Conservation (phyloP, 2,113 vertebrate genomes). For the Nipponia nippon region DNA sequence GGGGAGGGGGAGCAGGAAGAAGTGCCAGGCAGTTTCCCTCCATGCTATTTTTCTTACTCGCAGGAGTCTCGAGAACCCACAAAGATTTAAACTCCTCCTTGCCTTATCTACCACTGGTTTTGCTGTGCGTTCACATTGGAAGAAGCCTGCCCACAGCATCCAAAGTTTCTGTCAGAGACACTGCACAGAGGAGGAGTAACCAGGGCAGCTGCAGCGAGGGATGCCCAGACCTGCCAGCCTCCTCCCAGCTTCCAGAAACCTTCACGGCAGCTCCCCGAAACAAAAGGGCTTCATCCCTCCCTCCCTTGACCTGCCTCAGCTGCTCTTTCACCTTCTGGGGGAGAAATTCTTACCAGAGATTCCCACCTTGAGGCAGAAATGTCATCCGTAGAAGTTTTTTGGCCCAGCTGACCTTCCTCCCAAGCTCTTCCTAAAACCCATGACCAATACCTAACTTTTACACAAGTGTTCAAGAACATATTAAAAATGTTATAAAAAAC, state of each 20-base stretch:
- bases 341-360: background rate
- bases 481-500: background rate
- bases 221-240: background rate
- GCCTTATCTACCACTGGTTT: background rate
- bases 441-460: background rate
- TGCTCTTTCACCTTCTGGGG: background rate
- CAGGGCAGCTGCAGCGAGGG: background rate
- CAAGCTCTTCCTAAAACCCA: background rate
- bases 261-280: background rate
- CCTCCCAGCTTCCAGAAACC: background rate
- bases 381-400: background rate
- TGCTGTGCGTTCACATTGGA: fast-evolving
- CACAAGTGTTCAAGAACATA: background rate
- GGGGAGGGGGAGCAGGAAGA: background rate
- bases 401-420: background rate
- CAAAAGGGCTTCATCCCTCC: background rate
- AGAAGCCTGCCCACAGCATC: background rate
- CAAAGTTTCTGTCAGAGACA: background rate
- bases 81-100: background rate
- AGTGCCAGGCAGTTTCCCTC: fast-evolving
- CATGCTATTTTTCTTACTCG: fast-evolving
- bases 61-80: background rate
- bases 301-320: no score
- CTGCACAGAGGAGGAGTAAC: background rate
- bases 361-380: background rate